Percentiles rank a stretch among this genome's conserved stretches.
phyloP scores from a whole-genome alignment of 2,113 vertebrate genomes.

The Paramisgurnus dabryanus region DNA sequence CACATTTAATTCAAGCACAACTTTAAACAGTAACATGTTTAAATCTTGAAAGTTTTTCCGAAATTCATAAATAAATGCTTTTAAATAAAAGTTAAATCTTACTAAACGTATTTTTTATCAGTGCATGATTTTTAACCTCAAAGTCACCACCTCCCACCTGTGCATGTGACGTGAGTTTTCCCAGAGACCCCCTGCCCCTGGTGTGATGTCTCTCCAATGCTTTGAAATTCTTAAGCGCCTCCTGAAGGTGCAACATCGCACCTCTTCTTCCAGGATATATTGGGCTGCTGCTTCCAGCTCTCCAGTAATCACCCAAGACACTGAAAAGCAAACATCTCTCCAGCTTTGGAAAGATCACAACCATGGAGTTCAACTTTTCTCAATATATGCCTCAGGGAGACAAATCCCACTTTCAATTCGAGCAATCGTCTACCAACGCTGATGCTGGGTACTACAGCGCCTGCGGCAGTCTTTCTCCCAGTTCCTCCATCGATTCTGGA shows the following conservation, averaged over 20 bases:
- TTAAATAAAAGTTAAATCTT: neutral
- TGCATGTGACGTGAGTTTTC: constrained; percentile 35
- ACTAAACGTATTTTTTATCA: constrained; percentile 2
- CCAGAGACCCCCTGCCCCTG: constrained; percentile 76
- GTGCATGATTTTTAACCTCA: neutral
- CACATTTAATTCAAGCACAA: too few species aligned
- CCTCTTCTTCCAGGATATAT: constrained; percentile 67
- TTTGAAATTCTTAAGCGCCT: constrained; percentile 69
- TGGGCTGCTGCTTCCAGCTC: constrained; percentile 36
- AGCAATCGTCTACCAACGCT: constrained; percentile 13
- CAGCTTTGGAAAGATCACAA: constrained; percentile 4
- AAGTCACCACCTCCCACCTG: constrained; percentile 17
- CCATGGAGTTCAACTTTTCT: constrained; percentile 58
- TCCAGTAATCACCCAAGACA: constrained; percentile 42
- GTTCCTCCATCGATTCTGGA: constrained; percentile 65
- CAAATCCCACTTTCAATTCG: constrained; percentile 35
- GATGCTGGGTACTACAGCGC: constrained; percentile 44
- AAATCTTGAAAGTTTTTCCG: too few species aligned
- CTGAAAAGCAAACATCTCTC: neutral
- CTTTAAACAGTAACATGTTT: too few species aligned
- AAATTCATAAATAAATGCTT: too few species aligned
- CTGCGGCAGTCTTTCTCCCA: constrained; percentile 72
- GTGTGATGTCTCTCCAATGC: constrained; percentile 58
- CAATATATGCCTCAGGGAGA: constrained; percentile 40
- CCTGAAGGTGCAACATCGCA: constrained; percentile 65